Base-by-base conservation (phyloP, 1,140 invertebrate genomes). In the Trypoxylus dichotomus region DNA sequence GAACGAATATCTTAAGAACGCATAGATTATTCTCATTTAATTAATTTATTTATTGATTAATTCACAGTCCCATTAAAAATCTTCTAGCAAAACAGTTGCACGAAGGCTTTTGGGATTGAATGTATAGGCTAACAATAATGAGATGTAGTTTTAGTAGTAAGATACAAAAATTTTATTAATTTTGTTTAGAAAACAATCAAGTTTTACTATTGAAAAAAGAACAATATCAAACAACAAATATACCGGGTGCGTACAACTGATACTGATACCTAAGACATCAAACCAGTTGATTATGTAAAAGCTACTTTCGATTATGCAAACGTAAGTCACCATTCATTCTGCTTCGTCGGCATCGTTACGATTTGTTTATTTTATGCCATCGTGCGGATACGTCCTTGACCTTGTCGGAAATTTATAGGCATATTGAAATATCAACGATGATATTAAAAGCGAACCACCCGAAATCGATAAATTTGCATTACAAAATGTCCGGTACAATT, bases 401-500 rank as follows among this genome's bases (percentile, higher is more conserved):
- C 60, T 68, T 68, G 60, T 24, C 24, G 60, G 60, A 68, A 68
- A 68, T 68, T 68, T 68, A 68, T 27, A 68, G 2, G 13, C 60
- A n/a, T 29, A 68, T 68, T 68, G 24, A 29, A 68, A 68, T 29
- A 68, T 24, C 11, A 29, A 24, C 60, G 60, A 15, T 68, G 24
- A 54, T 54, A 15, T 68, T 68, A 68, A 68, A 68, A 27, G 11
- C 60, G 60, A 11, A 68, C 47, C 47, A 37, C 15, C 15, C 47
- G 60, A 68, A 68, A 68, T 68, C 60, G 24, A 68, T 68, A 24
- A 24, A 68, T 68, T 68, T 68, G 60, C 60, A 68, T 68, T 29
- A 68, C 60, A 68, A 68, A 68, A 68, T 15, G 60, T 68, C 60
- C 60, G 27, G 27, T 24, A 24, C 21, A 68, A 27, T 68, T 27